phyloP scores from a whole-genome alignment of 2,113 vertebrate genomes.

The Noturus placidus region DNA sequence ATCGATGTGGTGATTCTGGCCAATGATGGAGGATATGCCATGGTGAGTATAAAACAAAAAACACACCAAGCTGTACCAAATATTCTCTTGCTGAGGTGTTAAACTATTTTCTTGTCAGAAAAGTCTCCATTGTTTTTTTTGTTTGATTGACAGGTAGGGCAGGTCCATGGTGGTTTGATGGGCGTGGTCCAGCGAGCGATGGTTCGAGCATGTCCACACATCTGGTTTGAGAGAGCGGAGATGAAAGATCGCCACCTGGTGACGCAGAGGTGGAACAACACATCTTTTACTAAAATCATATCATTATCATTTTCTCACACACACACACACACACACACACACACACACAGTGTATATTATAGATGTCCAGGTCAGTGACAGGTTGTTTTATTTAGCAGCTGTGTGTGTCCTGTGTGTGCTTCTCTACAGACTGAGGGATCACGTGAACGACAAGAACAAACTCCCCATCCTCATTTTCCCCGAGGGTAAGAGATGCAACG shows the following conservation, averaged over 20 bases:
- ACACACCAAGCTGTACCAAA: background rate
- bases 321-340: background rate
- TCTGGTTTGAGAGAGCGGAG: slow-evolving; percentile 97
- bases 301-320: background rate
- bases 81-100: background rate
- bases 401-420: background rate
- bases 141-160: slow-evolving; percentile 81
- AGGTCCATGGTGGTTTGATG: slow-evolving; percentile 92
- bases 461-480: slow-evolving; percentile 91
- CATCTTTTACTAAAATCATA: background rate
- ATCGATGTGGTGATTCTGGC: slow-evolving; percentile 94
- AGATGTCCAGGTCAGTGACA: background rate
- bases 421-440: slow-evolving; percentile 83
- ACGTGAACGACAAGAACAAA: slow-evolving; percentile 87
- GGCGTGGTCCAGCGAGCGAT: slow-evolving; percentile 91
- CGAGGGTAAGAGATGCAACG: slow-evolving; percentile 63
- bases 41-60: slow-evolving; percentile 80
- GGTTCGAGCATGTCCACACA: slow-evolving; percentile 90
- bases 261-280: slow-evolving; percentile 81
- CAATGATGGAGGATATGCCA: slow-evolving; percentile 92
- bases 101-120: background rate
- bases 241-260: slow-evolving; percentile 96
- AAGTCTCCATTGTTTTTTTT: background rate
- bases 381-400: background rate
- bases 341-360: background rate